Conservation (phyloP, 2,797 vertebrate species). For the Scyliorhinus canicula region DNA sequence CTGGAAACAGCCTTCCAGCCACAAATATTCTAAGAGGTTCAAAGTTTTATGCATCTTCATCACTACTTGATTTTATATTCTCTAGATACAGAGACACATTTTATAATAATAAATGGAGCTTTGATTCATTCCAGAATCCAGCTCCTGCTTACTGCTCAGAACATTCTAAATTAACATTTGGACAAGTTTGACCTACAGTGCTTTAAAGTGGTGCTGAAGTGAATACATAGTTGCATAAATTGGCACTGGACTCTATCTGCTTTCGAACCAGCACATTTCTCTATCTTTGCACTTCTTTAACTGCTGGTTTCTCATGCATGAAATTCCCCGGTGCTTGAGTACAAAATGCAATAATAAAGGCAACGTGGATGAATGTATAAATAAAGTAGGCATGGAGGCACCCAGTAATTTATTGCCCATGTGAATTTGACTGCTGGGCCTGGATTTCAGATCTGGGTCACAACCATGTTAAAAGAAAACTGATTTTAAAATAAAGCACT, state of each 20-base stretch:
- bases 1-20: no score
- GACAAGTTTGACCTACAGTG: background rate
- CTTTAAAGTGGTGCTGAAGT: background rate
- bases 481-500: background rate
- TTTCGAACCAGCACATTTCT: background rate
- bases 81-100: background rate
- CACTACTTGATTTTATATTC: background rate
- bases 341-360: background rate
- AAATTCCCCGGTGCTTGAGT: background rate
- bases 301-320: background rate
- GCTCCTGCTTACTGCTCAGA: background rate
- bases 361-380: background rate
- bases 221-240: background rate
- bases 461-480: background rate
- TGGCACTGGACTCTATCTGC: conserved; percentile 1
- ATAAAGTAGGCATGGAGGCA: background rate
- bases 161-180: background rate
- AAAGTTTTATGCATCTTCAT: background rate
- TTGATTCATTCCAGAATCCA: conserved; percentile 27
- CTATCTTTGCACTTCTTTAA: background rate
- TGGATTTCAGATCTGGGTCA: background rate
- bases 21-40: background rate
- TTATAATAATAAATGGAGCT: background rate
- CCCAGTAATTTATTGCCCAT: background rate
- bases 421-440: background rate